A percentile compares a stretch with the other conserved stretches of the same genome.
phyloP scores from a whole-genome alignment of 37 sponge, comb jelly and placozoan species.

The Corticium candelabrum region DNA sequence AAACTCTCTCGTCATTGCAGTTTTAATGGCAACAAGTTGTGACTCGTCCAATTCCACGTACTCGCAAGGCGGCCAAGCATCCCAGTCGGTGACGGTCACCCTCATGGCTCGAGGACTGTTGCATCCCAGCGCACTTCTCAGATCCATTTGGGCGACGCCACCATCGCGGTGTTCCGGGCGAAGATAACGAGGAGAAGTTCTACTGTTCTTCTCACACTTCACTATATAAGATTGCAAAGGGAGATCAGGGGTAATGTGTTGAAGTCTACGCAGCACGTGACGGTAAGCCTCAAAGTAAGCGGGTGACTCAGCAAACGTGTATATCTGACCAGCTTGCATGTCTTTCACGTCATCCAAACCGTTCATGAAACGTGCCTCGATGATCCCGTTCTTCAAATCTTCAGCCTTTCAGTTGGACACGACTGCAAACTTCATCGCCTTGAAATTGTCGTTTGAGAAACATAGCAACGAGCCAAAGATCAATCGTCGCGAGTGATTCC shows the following conservation, averaged over 20 bases:
- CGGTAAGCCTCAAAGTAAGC: slow-evolving; percentile 89
- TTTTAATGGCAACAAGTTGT: slow-evolving; percentile 51
- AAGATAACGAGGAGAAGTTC: slow-evolving; percentile 44
- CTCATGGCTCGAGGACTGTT: background rate
- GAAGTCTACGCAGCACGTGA: slow-evolving; percentile 48
- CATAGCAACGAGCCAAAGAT: slow-evolving; percentile 81
- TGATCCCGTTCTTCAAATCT: slow-evolving; percentile 28
- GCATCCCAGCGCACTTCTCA: background rate
- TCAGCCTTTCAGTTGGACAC: slow-evolving; percentile 45
- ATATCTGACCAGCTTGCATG: slow-evolving; percentile 20
- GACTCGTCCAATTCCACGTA: slow-evolving; percentile 43
- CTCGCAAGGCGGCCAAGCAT: slow-evolving; percentile 30
- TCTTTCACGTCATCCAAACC: slow-evolving; percentile 21
- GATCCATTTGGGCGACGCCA: background rate
- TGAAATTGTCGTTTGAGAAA: slow-evolving; percentile 51
- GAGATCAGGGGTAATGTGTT: slow-evolving; percentile 58
- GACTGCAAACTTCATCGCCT: slow-evolving; percentile 37
- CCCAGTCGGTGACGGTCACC: background rate
- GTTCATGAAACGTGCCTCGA: slow-evolving; percentile 54
- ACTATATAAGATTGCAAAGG: slow-evolving; percentile 61
- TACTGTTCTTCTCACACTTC: slow-evolving; percentile 17
- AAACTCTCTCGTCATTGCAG: slow-evolving; percentile 59
- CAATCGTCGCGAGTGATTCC: slow-evolving; percentile 68
- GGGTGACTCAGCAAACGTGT: slow-evolving; percentile 55
- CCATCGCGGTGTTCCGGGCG: background rate